Evolutionary conservation across 2,888 invertebrate genomes (phyloP).

Genomic region (Drosophila suboccidentalis): DNA sequence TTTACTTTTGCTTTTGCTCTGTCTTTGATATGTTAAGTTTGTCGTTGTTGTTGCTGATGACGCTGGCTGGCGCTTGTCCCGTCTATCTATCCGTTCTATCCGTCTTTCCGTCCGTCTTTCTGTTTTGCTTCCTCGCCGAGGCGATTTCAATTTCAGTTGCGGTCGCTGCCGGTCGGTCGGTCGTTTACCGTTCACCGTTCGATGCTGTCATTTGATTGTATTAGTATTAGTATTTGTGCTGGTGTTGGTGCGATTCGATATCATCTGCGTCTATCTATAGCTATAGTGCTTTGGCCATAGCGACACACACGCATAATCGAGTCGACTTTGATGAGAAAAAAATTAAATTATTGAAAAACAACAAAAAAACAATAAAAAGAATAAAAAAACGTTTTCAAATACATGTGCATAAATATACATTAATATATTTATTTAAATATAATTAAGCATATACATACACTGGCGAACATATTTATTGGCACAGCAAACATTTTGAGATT

Average conservation of each 20-base stretch:
- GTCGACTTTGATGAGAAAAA: conserved; percentile 21
- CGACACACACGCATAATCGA: conserved; percentile 11
- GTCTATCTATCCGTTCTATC: not conserved
- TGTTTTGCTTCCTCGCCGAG: conserved; percentile 21
- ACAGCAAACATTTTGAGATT: too few species aligned
- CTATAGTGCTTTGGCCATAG: conserved; percentile 62
- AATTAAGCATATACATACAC: too few species aligned
- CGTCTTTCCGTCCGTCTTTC: conserved; percentile 6
- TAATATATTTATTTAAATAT: conserved; percentile 5
- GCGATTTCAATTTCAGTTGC: conserved; percentile 48
- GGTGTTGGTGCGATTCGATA: conserved; percentile 61
- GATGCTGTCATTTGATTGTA: conserved; percentile 44
- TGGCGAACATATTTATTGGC: too few species aligned
- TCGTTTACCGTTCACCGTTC: conserved; percentile 10
- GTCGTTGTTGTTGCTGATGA: conserved; percentile 9
- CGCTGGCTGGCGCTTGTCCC: conserved; percentile 8
- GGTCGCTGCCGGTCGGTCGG: conserved; percentile 19
- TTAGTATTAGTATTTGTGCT: not conserved
- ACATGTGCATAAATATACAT: conserved; percentile 14
- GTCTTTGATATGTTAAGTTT: conserved; percentile 6
- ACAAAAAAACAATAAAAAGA: not conserved
- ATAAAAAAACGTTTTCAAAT: conserved; percentile 1
- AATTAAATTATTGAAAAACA: conserved; percentile 9
- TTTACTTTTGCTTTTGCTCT: conserved; percentile 45
- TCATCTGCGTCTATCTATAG: conserved; percentile 71